Evolutionary conservation across 2,797 vertebrate species (phyloP).

Genomic region (Sus cebifrons): DNA sequence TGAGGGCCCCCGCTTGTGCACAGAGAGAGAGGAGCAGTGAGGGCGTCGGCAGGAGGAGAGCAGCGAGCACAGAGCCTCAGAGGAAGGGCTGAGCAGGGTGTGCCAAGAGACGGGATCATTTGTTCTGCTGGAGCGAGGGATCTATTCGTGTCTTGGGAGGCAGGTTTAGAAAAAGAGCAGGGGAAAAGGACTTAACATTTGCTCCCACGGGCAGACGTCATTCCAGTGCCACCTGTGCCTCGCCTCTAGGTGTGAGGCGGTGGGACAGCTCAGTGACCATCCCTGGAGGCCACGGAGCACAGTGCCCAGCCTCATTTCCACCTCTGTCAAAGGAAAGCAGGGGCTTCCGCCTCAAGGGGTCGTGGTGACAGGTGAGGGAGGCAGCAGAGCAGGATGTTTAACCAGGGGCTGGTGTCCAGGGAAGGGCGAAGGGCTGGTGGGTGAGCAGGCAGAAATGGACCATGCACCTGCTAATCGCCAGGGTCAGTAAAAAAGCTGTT

Average conservation of each 20-base stretch:
- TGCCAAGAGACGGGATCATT: accelerated
- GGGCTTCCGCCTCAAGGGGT: accelerated
- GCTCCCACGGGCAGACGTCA: background rate
- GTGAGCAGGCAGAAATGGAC: background rate
- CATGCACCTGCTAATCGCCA: accelerated
- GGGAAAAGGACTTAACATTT: background rate
- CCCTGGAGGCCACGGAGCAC: accelerated
- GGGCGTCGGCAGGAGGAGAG: background rate
- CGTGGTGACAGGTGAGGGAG: background rate
- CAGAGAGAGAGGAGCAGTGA: background rate
- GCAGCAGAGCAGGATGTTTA: too few species aligned
- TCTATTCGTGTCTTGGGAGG: background rate
- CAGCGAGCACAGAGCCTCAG: background rate
- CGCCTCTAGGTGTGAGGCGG: background rate
- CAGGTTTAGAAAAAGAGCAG: background rate
- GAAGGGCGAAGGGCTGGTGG: accelerated
- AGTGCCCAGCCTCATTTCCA: background rate
- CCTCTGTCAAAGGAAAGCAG: background rate
- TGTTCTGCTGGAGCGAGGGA: background rate
- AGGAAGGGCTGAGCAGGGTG: background rate
- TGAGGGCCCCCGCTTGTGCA: too few species aligned
- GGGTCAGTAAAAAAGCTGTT: background rate
- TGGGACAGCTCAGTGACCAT: accelerated
- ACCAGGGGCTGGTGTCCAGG: background rate
- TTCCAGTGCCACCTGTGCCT: too few species aligned